Evolutionary conservation across 2,888 invertebrate genomes (phyloP).

Genomic region (Drosophila atripex): DNA sequence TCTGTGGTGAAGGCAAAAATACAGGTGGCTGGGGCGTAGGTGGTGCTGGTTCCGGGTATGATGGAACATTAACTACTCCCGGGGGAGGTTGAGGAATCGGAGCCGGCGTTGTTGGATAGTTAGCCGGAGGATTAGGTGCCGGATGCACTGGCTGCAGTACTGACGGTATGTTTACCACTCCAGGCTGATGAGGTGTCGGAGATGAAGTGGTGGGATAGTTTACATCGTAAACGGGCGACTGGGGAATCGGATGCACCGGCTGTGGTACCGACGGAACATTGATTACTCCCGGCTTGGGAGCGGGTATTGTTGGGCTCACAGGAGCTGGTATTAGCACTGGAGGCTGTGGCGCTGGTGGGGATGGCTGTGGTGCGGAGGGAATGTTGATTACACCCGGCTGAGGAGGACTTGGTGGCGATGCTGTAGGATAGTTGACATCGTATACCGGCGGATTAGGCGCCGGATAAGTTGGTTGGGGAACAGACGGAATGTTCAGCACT

Average conservation of each 20-base stretch:
- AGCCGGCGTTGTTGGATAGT: constrained; percentile 23
- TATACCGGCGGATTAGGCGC: constrained; percentile 29
- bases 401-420: constrained; percentile 1
- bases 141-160: constrained; percentile 58
- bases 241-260: constrained; percentile 33
- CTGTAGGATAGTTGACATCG: constrained; percentile 27
- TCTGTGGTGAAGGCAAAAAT: constrained; percentile 59
- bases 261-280: constrained; percentile 55
- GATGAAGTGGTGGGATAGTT: constrained; percentile 36
- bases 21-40: constrained; percentile 13
- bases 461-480: constrained; percentile 23
- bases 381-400: constrained; percentile 27
- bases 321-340: constrained; percentile 36
- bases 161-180: constrained; percentile 58
- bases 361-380: constrained; percentile 12
- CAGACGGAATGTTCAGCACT: constrained; percentile 44
- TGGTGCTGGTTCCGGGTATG: constrained; percentile 24
- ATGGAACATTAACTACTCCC: constrained; percentile 43
- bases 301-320: constrained; percentile 5
- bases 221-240: constrained; percentile 31
- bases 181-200: constrained; percentile 17
- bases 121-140: constrained; percentile 61
- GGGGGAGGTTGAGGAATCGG: constrained; percentile 13
- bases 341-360: constrained; percentile 19
- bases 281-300: constrained; percentile 38